A percentile compares a stretch with the other conserved stretches of the same genome.
Conservation (phyloP, 2,888 invertebrate genomes). For the Euclidia mi region DNA sequence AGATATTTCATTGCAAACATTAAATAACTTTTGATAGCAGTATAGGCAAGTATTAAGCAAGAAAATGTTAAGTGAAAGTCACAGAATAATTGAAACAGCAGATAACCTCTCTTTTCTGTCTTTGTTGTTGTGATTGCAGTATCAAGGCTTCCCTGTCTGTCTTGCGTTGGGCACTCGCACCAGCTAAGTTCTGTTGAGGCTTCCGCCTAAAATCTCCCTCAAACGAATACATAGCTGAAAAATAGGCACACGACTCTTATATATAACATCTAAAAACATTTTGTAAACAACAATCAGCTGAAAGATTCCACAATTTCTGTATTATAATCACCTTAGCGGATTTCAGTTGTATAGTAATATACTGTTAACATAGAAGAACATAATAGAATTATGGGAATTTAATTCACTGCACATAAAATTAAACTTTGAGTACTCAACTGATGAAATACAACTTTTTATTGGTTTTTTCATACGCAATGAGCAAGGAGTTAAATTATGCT, state of each 20-base stretch:
- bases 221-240: constrained; percentile 92
- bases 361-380: constrained; percentile 39
- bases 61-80: constrained; percentile 41
- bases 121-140: constrained; percentile 95
- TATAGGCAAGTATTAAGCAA: not conserved
- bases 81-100: constrained; percentile 25
- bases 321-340: constrained; percentile 44
- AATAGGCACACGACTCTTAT: constrained; percentile 21
- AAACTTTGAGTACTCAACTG: constrained; percentile 29
- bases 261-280: constrained; percentile 37
- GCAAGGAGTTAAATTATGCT: constrained; percentile 24
- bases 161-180: constrained; percentile 94
- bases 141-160: constrained; percentile 92
- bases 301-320: constrained; percentile 53
- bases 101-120: constrained; percentile 95
- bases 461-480: constrained; percentile 49
- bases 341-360: constrained; percentile 39
- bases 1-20: not conserved
- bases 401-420: constrained; percentile 36
- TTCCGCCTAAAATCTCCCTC: constrained; percentile 97
- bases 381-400: constrained; percentile 41
- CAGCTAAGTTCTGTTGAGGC: constrained; percentile 97
- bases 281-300: constrained; percentile 81
- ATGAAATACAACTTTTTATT: constrained; percentile 49
- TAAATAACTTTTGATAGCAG: not conserved